These are phyloP conservation scores for Dryas iulia DNA, from an alignment of 1,140 invertebrate species.

Conservation along the genomic window DNA sequence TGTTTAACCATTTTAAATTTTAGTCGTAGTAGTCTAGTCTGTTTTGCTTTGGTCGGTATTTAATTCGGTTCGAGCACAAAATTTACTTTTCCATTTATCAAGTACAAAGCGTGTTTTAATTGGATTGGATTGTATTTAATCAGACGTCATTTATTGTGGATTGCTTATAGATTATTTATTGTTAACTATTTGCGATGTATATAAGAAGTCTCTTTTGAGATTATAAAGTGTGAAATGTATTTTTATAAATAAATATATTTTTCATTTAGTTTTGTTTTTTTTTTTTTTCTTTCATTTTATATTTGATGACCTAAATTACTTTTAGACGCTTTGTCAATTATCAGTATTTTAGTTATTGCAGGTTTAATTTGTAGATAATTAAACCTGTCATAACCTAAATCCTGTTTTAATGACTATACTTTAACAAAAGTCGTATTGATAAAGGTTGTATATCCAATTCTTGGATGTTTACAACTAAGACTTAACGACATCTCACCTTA, in stretches of 20 bases:
- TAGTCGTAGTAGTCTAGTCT: background rate
- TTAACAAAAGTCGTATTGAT: too few relatives aligned
- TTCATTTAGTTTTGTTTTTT: slow-evolving; percentile 33
- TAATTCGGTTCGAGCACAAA: background rate
- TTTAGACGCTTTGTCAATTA: too few relatives aligned
- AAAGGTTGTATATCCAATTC: too few relatives aligned
- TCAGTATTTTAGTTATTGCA: too few relatives aligned
- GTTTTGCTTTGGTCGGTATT: background rate
- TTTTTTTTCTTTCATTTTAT: too few relatives aligned
- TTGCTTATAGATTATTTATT: slow-evolving; percentile 41
- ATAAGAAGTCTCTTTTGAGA: slow-evolving; percentile 67
- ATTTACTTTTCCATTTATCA: slow-evolving; percentile 8
- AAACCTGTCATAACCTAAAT: too few relatives aligned
- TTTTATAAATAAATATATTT: slow-evolving; percentile 66
- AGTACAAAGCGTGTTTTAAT: slow-evolving; percentile 24
- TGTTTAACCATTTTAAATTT: background rate
- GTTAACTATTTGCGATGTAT: slow-evolving; percentile 48
- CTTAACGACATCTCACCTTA: too few relatives aligned
- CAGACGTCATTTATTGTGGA: slow-evolving; percentile 21
- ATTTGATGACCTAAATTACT: too few relatives aligned
- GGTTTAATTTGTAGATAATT: too few relatives aligned
- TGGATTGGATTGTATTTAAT: slow-evolving; percentile 19
- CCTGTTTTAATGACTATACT: too few relatives aligned
- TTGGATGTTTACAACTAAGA: too few relatives aligned
- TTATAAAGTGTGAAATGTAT: slow-evolving; percentile 56